phyloP scores from a whole-genome alignment of 2,797 vertebrate species.

The Liparis tanakae region DNA sequence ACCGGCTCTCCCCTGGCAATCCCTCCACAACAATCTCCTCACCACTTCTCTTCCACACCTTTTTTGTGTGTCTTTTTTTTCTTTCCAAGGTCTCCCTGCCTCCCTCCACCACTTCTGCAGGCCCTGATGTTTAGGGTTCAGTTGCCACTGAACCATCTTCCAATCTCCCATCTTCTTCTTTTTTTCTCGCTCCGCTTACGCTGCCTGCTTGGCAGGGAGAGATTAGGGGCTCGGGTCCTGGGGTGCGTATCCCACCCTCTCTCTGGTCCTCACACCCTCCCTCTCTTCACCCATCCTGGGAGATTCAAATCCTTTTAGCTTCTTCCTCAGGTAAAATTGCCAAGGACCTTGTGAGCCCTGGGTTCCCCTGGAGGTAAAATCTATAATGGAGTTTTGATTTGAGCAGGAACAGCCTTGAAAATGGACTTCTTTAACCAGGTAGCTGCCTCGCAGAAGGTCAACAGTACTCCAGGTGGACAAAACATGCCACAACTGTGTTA shows the following conservation, averaged over 20 bases:
- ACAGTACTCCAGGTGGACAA: conserved; percentile 76
- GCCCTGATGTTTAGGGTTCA: conserved; percentile 85
- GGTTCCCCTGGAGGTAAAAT: conserved; percentile 86
- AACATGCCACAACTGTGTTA: conserved; percentile 77
- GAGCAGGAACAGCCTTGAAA: conserved; percentile 84
- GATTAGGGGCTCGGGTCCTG: conserved; percentile 88
- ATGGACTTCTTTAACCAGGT: conserved; percentile 85
- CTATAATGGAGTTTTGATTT: conserved; percentile 86
- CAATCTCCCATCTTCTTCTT: conserved; percentile 85
- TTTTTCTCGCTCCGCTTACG: conserved; percentile 79
- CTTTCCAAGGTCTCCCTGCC: conserved; percentile 73
- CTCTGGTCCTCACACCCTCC: conserved; percentile 78
- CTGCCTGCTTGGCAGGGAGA: conserved; percentile 89
- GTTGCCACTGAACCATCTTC: conserved; percentile 87
- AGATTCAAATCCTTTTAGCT: conserved; percentile 85
- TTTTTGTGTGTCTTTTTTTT: conserved; percentile 80
- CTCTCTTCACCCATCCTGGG: conserved; percentile 67
- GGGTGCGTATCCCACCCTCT: conserved; percentile 84
- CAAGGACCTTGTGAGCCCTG: conserved; percentile 84
- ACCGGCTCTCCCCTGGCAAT: conserved; percentile 79
- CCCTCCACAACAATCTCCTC: conserved; percentile 63
- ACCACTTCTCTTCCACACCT: conserved; percentile 55
- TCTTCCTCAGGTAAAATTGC: conserved; percentile 87
- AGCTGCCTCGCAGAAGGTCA: conserved; percentile 84
- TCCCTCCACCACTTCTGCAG: conserved; percentile 83